Percentiles rank a stretch among this genome's conserved stretches.
phyloP scores from a whole-genome alignment of 2,797 vertebrate species.

The Falco novaeseelandiae region DNA sequence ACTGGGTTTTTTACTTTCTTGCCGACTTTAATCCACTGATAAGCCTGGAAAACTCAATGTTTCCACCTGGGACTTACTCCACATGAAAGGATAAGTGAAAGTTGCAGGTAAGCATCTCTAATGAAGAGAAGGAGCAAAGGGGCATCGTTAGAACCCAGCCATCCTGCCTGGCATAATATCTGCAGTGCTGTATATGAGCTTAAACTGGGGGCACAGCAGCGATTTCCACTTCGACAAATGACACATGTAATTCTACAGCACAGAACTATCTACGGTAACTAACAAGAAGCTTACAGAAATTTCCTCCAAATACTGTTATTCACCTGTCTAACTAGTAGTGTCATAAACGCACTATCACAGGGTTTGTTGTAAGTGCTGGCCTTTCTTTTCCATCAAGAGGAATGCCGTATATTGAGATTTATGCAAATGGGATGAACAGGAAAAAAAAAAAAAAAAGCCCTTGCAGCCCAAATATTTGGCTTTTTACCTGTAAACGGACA shows the following conservation, averaged over 20 bases:
- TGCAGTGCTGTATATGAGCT: not conserved
- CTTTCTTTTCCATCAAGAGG: not conserved
- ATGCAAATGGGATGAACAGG: not conserved
- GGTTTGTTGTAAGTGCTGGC: not conserved
- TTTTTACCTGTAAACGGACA: not conserved
- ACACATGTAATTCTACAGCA: not conserved
- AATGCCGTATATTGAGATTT: not conserved
- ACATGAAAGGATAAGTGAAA: not conserved
- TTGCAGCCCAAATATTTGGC: not conserved
- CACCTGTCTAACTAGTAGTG: not conserved
- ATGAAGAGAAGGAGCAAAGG: not conserved
- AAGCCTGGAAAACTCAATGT: not conserved
- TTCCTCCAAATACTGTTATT: not conserved
- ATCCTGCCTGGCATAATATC: not conserved
- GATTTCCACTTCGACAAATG: not conserved
- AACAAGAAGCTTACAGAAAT: not conserved
- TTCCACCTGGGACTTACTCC: not conserved
- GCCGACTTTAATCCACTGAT: not conserved
- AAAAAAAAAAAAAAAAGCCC: not conserved
- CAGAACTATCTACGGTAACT: not conserved
- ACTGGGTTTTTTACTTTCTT: not conserved
- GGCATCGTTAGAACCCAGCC: not conserved
- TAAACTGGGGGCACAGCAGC: not conserved
- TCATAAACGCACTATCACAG: not conserved
- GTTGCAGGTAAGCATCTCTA: not conserved